A percentile compares a stretch with the other conserved stretches of the same genome.
These are phyloP conservation scores for Falco punctatus DNA, from an alignment of 2,113 vertebrate genomes.

Conservation along the genomic window DNA sequence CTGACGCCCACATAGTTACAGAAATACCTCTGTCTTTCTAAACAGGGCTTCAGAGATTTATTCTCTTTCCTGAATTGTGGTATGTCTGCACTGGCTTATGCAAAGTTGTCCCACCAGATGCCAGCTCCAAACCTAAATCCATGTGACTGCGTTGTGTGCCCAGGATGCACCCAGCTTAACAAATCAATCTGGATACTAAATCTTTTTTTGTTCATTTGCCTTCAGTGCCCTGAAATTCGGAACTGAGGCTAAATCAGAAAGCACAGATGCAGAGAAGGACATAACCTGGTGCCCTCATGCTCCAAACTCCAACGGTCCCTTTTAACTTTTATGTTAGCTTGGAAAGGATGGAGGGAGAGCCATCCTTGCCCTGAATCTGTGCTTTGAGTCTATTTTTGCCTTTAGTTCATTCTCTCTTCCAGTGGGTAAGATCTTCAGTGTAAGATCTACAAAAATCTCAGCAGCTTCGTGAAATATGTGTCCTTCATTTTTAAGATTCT, in stretches of 20 bases:
- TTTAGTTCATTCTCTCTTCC: not conserved
- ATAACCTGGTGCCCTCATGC: not conserved
- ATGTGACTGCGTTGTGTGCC: not conserved
- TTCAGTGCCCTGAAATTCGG: not conserved
- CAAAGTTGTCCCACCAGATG: constrained; percentile 9
- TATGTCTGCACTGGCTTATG: constrained; percentile 6
- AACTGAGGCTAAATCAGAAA: not conserved
- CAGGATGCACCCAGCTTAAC: constrained; percentile 9
- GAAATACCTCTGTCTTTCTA: constrained; percentile 30
- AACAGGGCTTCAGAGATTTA: constrained; percentile 39
- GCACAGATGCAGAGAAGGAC: not conserved
- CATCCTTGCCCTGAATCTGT: not conserved
- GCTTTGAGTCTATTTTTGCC: not conserved
- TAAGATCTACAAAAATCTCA: not conserved
- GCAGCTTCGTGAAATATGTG: not conserved
- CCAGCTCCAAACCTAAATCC: constrained; percentile 48
- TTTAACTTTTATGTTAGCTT: not conserved
- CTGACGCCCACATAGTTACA: not conserved
- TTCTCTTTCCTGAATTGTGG: constrained; percentile 1
- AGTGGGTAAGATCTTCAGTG: not conserved
- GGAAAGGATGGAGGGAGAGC: not conserved
- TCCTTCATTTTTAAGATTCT: not conserved
- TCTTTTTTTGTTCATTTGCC: not conserved
- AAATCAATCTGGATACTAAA: not conserved
- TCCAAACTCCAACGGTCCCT: not conserved